Evolutionary conservation across 2,113 vertebrate species (phyloP), one percentile per base, ranked within the genome.

Genomic region (Rhadina sibilatrix): DNA sequence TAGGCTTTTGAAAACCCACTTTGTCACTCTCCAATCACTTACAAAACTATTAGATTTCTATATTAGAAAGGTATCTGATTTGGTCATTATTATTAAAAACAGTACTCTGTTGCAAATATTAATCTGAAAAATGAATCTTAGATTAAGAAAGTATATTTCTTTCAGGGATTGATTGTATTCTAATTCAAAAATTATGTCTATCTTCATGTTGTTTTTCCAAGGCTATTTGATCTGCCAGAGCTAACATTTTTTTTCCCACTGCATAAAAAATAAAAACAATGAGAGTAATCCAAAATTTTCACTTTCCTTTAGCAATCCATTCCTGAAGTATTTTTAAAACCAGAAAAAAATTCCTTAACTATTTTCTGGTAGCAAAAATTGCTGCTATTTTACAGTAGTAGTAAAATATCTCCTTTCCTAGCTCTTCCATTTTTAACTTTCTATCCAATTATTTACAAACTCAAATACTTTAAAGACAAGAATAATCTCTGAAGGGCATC

Each of bases 41-140:
- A 33, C 3, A 69, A 78, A 74, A 50, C 42, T 2, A 50, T 24
- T 63, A 27, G 8, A 74, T 68, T 83, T 88, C 44, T 27, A 3
- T 44, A 76, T 72, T 25, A 60, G 2, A 71, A 75, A 68, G 9
- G 5, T 65, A 60, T 61, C 49, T 76, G 8, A 53, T 83, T 89
- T 38, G 21, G 24, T 87, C 46, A 94, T 82, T 88, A 54, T 94
- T 96, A 96, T 89, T 96, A 90, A 95, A 98, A 96, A 27, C 21
- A 86, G 2, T 37, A 35, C 50, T 85, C 69, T 93, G 84, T 76
- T 97, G 79, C 64, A 91, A 97, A 78, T 11, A 90, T 19, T 89
- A 81, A 64, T 76, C 79, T 93, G 74, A 96, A 85, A 96, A 97
- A 95, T 76, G 4, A 92, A 57, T 72, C 80, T 95, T 65, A 95